These are phyloP conservation scores for Procambarus clarkii DNA, from an alignment of 1,140 invertebrate genomes.

Conservation along the genomic window DNA sequence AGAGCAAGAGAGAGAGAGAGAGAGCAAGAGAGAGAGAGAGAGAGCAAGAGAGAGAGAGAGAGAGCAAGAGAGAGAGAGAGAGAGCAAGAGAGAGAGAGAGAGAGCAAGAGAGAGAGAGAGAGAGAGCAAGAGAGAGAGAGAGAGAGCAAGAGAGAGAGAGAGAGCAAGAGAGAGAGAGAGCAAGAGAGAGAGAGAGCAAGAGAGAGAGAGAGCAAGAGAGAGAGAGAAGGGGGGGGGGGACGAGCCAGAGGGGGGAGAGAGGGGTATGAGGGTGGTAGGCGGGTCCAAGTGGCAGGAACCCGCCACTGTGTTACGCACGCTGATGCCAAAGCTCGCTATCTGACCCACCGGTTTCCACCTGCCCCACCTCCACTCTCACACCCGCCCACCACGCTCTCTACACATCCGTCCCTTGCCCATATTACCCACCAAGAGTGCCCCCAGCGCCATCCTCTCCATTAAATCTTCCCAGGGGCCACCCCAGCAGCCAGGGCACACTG, in stretches of 20 bases:
- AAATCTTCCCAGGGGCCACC: background rate
- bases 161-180: background rate
- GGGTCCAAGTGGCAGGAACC: conserved; percentile 50
- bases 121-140: background rate
- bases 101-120: too few relatives aligned
- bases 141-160: background rate
- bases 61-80: conserved; percentile 10
- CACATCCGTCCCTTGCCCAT: background rate
- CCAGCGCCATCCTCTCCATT: background rate
- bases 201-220: background rate
- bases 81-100: background rate
- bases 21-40: conserved; percentile 3
- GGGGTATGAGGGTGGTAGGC: background rate
- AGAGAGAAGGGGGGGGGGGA: background rate
- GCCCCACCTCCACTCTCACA: background rate
- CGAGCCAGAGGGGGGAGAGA: background rate
- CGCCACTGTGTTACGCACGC: conserved; percentile 60
- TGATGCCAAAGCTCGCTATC: conserved; percentile 47
- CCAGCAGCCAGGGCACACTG: background rate
- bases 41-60: conserved; percentile 9
- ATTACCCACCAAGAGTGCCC: background rate
- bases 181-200: background rate
- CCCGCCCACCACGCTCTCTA: background rate
- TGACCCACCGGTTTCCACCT: conserved; percentile 1
- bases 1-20: background rate